phyloP scores from a whole-genome alignment of 37 sponge, comb jelly and placozoan genomes.

The Bolinopsis microptera region DNA sequence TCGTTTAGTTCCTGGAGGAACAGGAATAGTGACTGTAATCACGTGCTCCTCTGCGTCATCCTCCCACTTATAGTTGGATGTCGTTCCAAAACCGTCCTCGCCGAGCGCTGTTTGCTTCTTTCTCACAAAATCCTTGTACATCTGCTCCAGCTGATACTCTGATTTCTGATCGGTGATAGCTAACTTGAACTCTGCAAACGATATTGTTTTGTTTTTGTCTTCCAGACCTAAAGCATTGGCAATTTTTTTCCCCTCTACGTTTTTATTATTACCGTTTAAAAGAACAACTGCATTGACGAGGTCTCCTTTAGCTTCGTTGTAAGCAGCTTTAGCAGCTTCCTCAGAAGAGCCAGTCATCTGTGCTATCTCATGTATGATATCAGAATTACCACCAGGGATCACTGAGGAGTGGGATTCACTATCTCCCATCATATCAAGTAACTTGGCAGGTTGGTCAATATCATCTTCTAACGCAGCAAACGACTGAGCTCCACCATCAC shows the following conservation, averaged over 20 bases:
- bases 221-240: not conserved
- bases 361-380: not conserved
- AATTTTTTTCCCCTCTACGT: not conserved
- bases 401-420: too few species aligned
- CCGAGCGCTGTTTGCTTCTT: constrained; percentile 36
- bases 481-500: constrained; percentile 1
- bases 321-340: not conserved
- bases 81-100: constrained; percentile 33
- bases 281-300: not conserved
- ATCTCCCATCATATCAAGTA: constrained; percentile 23
- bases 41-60: constrained; percentile 66
- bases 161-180: constrained; percentile 9
- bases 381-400: too few species aligned
- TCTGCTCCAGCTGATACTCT: not conserved
- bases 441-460: not conserved
- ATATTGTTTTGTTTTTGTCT: not conserved
- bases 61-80: constrained; percentile 63
- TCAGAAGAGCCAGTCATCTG: not conserved
- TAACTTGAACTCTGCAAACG: constrained; percentile 66
- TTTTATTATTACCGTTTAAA: not conserved
- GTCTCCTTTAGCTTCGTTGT: not conserved
- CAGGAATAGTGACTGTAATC: constrained; percentile 57
- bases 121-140: constrained; percentile 43
- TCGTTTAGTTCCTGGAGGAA: constrained; percentile 63
- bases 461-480: not conserved